Conservation (phyloP, 2,797 vertebrate genomes). For the Urocyon cinereoargenteus region DNA sequence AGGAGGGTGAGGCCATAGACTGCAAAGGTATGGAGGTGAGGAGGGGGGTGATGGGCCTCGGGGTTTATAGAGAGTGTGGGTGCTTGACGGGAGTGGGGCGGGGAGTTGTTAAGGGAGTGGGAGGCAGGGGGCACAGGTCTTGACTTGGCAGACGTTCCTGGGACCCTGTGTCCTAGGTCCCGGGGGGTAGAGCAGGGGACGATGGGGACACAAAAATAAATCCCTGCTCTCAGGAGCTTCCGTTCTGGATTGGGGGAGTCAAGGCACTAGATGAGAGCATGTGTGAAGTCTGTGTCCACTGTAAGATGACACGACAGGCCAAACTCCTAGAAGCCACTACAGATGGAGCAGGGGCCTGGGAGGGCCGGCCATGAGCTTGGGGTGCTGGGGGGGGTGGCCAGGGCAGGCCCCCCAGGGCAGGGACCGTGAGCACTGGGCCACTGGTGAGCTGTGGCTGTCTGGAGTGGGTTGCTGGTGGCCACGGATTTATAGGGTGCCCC, state of each 20-base stretch:
- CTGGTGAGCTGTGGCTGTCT: too few species aligned
- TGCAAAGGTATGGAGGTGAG: not conserved
- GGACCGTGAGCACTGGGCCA: too few species aligned
- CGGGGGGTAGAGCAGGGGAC: not conserved
- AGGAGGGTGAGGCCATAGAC: not conserved
- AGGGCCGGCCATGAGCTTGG: too few species aligned
- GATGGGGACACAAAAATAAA: not conserved
- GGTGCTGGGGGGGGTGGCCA: not conserved
- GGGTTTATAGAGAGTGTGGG: not conserved
- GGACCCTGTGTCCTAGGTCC: not conserved
- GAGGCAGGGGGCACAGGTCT: not conserved
- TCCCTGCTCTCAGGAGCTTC: not conserved
- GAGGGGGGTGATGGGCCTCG: not conserved
- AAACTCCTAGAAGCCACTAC: too few species aligned
- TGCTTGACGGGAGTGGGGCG: not conserved
- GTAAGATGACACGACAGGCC: not conserved
- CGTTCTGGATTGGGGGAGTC: not conserved
- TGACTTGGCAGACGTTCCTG: not conserved
- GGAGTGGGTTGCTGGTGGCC: not conserved
- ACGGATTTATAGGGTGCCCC: not conserved
- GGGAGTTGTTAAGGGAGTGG: not conserved
- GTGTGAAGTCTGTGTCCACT: not conserved
- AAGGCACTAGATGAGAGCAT: not conserved
- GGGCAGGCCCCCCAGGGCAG: not conserved
- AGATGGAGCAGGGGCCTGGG: fast-evolving